A percentile compares a stretch with the other conserved stretches of the same genome.
These are phyloP conservation scores for Phyllotreta striolata DNA, from an alignment of 2,888 invertebrate species.

Conservation along the genomic window DNA sequence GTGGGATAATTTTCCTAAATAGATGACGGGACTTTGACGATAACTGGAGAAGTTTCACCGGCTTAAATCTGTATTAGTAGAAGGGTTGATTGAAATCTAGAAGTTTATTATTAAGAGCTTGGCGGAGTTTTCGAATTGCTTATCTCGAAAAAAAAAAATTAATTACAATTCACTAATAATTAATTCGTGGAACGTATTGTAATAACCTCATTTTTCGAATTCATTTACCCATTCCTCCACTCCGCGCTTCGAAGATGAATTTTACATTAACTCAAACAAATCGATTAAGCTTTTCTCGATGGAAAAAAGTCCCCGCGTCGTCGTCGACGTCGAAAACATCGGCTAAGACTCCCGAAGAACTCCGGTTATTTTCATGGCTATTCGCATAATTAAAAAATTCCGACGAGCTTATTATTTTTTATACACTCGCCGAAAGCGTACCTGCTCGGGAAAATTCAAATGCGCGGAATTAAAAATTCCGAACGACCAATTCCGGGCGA, in stretches of 20 bases:
- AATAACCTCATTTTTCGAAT: neutral
- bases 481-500: slow-evolving; percentile 23
- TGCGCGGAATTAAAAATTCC: slow-evolving; percentile 30
- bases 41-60: slow-evolving; percentile 21
- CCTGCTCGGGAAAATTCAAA: slow-evolving; percentile 20
- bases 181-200: neutral
- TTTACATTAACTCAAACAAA: too few relatives aligned
- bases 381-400: slow-evolving; percentile 31
- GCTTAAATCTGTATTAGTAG: slow-evolving; percentile 27
- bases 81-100: slow-evolving; percentile 31
- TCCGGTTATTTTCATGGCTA: slow-evolving; percentile 25
- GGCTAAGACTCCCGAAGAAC: slow-evolving; percentile 12
- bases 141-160: slow-evolving; percentile 1
- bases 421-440: neutral
- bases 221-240: too few relatives aligned
- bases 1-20: slow-evolving; percentile 32
- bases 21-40: slow-evolving; percentile 27
- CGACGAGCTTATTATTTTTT: slow-evolving; percentile 29
- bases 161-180: slow-evolving; percentile 2
- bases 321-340: slow-evolving; percentile 3
- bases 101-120: slow-evolving; percentile 20
- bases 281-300: too few relatives aligned
- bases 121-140: slow-evolving; percentile 4
- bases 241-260: too few relatives aligned
- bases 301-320: slow-evolving; percentile 9